Percentiles rank a stretch among this genome's conserved stretches.
phyloP scores from a whole-genome alignment of 2,113 vertebrate genomes.

The Mystacornis crossleyi region DNA sequence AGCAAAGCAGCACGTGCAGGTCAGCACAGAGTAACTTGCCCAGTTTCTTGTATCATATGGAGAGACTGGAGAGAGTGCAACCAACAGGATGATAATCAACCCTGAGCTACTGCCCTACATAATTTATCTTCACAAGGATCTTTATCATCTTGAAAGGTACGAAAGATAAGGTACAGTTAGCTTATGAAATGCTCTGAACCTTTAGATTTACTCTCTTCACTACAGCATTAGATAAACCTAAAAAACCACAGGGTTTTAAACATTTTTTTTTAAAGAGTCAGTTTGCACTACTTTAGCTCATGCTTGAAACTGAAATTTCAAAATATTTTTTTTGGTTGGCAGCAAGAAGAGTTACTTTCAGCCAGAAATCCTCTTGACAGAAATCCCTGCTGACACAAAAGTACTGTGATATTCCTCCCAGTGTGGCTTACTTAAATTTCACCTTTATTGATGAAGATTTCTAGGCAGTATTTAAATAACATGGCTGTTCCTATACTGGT shows the following conservation, averaged over 20 bases:
- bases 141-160: background rate
- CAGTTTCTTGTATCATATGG: background rate
- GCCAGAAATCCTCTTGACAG: background rate
- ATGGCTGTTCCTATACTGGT: background rate
- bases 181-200: background rate
- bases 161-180: background rate
- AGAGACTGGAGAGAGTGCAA: background rate
- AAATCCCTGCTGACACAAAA: background rate
- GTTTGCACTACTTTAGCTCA: background rate
- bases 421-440: background rate
- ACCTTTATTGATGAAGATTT: background rate
- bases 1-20: rapidly evolving
- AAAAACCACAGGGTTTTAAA: background rate
- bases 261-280: background rate
- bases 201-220: background rate
- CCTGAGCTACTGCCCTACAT: background rate
- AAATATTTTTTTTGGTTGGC: background rate
- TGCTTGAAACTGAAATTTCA: background rate
- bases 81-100: background rate
- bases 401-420: background rate
- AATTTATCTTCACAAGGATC: background rate
- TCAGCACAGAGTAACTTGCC: background rate
- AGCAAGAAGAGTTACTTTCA: background rate
- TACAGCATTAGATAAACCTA: background rate
- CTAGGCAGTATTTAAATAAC: background rate